Base-by-base conservation (phyloP, 2,888 invertebrate species). In the Brachyptera risi region DNA sequence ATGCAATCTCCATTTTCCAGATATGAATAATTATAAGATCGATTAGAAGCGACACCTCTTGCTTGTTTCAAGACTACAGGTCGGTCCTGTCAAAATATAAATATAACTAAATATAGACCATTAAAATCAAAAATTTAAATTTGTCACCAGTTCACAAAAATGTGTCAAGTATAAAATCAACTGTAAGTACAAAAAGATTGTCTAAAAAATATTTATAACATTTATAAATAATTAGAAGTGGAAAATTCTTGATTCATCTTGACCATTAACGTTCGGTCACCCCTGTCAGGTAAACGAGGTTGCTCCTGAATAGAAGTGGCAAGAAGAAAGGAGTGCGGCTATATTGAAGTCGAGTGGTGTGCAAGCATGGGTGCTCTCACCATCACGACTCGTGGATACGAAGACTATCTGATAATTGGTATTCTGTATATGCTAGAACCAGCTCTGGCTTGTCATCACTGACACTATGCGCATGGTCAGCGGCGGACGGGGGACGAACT, bases 261-360 rank as follows among this genome's bases (percentile, higher is more conserved):
- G n/a, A n/a, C n/a, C n/a, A n/a, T n/a, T n/a, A n/a, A n/a, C n/a
- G n/a, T n/a, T 11, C 11, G 31, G 35, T 21, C 54, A 37, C 54
- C 54, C 54, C 54, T 54, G 54, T 21, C 54, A 21, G 5, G 23
- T 17, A 35, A 54, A 17, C 35, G 54, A 54, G 54, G 54, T 54
- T 54, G 54, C 54, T 54, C 35, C 37, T 54, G 54, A 54, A 54
- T 37, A 54, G 54, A 54, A 54, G 26, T 47, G 47, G n/a, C 47
- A 24, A 47, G 47, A 54, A 54, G 35, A 54, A 47, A 47, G 47
- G 24, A n/a, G 23, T 24, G n/a, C 21, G 44, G 37, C 23, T 19
- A 35, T 35, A 54, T 54, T 54, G 35, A 54, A 37, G 35, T 54
- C 54, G 54, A 54, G 54, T 54, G 35, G 54, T 21, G 54, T 21